Conservation (phyloP, 2,797 vertebrate species). For the Galago senegalensis region DNA sequence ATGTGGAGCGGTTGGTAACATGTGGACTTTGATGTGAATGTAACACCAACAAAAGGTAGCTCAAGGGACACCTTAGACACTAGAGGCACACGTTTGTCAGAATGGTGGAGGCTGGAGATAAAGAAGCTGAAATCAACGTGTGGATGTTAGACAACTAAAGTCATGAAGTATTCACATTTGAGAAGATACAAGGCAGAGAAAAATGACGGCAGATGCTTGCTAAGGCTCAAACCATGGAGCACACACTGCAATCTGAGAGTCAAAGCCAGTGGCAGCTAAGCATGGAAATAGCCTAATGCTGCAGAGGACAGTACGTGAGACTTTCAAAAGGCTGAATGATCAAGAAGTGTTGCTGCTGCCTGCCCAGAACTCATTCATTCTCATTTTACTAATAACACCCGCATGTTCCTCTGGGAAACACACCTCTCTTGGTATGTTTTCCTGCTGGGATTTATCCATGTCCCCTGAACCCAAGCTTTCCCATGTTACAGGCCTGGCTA, state of each 20-base stretch:
- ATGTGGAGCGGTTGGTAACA: not conserved
- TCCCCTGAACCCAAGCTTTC: not conserved
- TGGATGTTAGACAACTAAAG: not conserved
- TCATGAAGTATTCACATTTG: not conserved
- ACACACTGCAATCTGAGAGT: not conserved
- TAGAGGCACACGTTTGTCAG: not conserved
- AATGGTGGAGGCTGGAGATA: not conserved
- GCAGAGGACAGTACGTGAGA: accelerated
- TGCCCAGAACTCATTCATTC: not conserved
- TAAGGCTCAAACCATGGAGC: not conserved
- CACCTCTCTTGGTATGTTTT: not conserved
- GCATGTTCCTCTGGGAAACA: not conserved
- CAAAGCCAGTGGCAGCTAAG: not conserved
- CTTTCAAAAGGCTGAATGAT: not conserved
- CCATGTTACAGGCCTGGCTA: not conserved
- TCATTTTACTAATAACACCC: not conserved
- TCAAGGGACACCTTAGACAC: not conserved
- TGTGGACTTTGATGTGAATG: not conserved
- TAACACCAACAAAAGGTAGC: not conserved
- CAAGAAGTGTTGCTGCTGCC: not conserved
- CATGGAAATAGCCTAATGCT: not conserved
- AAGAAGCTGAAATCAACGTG: not conserved
- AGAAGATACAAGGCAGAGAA: not conserved
- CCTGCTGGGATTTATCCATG: not conserved
- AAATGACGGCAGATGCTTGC: not conserved